Evolutionary conservation across 2,113 vertebrate genomes (phyloP).

Genomic region (Strix aluco): DNA sequence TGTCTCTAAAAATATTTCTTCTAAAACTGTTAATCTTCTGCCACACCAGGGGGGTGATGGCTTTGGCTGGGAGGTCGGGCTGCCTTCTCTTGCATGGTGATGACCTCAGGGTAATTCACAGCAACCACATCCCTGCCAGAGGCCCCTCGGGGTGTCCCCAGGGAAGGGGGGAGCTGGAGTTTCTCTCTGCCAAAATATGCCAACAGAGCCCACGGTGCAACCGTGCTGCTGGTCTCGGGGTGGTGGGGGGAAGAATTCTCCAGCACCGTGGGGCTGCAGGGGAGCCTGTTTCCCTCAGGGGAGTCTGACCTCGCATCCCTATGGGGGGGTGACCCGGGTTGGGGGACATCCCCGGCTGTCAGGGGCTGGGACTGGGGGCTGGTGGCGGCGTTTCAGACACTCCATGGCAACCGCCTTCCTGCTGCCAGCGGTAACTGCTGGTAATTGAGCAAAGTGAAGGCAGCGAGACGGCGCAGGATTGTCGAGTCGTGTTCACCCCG

Average conservation of each 20-base stretch:
- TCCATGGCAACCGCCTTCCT: background rate
- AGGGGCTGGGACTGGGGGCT: background rate
- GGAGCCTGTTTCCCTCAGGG: background rate
- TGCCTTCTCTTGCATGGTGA: accelerated
- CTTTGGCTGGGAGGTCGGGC: background rate
- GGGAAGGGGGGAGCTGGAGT: background rate
- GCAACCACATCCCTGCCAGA: background rate
- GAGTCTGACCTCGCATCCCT: background rate
- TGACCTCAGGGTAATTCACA: background rate
- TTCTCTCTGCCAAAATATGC: background rate
- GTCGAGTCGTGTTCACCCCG: accelerated
- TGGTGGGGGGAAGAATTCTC: background rate
- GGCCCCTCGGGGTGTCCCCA: background rate
- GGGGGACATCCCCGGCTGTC: background rate
- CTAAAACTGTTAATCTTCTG: background rate
- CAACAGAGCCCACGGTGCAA: background rate
- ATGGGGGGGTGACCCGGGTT: accelerated
- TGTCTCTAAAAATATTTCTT: background rate
- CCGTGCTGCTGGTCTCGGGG: background rate
- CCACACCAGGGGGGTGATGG: accelerated
- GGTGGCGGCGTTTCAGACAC: background rate
- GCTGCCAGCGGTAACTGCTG: background rate
- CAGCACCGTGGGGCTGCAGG: accelerated
- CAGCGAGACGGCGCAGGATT: no score
- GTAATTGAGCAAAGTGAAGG: background rate